phyloP scores from a whole-genome alignment of 2,113 vertebrate species.

The Stigmatopora nigra region DNA sequence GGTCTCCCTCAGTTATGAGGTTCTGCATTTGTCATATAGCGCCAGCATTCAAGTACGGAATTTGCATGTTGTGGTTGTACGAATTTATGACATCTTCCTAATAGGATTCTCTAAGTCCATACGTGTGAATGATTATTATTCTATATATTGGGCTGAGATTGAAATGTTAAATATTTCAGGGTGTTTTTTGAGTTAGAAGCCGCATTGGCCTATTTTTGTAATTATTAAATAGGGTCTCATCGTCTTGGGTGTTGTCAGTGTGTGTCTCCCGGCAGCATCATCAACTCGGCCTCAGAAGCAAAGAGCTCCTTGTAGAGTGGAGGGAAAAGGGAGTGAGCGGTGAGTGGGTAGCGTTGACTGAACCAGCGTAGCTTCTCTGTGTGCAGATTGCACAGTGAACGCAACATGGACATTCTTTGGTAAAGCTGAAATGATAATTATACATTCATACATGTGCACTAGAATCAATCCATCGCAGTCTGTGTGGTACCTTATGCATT shows the following conservation, averaged over 20 bases:
- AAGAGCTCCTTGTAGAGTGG: constrained; percentile 94
- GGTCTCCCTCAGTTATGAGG: neutral
- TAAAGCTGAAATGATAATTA: constrained; percentile 67
- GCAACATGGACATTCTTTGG: constrained; percentile 72
- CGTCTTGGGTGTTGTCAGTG: constrained; percentile 39
- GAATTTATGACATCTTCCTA: no score
- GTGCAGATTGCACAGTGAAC: constrained; percentile 80
- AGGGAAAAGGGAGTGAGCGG: constrained; percentile 77
- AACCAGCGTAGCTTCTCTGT: constrained; percentile 82
- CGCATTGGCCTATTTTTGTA: neutral
- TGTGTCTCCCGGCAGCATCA: constrained; percentile 50
- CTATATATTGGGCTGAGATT: neutral
- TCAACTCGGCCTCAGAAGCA: constrained; percentile 69
- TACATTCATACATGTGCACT: constrained; percentile 38
- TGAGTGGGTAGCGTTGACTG: constrained; percentile 76
- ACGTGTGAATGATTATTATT: no score
- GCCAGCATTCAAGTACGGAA: neutral
- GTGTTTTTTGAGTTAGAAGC: neutral
- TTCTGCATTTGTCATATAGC: neutral
- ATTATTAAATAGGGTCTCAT: neutral
- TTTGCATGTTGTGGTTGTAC: no score
- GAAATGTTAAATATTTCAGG: neutral
- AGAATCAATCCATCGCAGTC: neutral
- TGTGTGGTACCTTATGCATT: constrained; percentile 70
- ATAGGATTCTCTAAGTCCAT: neutral